Base-by-base conservation (phyloP, 2,888 invertebrate genomes). In the Amphimallon solstitiale region DNA sequence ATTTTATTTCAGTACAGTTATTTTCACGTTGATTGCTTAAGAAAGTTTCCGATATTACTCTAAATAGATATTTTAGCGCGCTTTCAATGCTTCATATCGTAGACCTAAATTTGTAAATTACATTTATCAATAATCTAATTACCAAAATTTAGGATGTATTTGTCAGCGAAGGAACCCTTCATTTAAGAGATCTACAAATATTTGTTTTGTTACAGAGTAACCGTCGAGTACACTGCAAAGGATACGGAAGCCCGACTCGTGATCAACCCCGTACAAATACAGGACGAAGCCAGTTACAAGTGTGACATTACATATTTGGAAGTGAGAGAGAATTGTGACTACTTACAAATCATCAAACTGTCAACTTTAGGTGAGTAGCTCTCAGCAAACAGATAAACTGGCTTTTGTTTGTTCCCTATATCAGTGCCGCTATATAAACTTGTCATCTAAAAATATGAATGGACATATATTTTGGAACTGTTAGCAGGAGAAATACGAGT, bases 261-360 rank as follows among this genome's bases (percentile, higher is more conserved):
- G 75, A 91, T 93, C 72, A 85, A 85, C 29, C 85, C 87, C 54
- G 86, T 92, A 10, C 85, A 89, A 72, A 85, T 91, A 1, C 87
- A 88, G 54, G 93, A 93, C 78, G 93, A 93, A 73, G 92, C 92
- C 0, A 86, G 90, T 51, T 93, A 91, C 85, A 90, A 92, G 74
- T 94, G 93, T 76, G 93, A 93, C 82, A 91, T 92, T 77, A 93
- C 92, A 0, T 93, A 92, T 80, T 83, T 92, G 17, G 91, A 91
- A 76, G 92, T 92, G 0, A 87, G 89, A 0, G 92, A 93, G 72
- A 89, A 89, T 77, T 93, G 93, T 82, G 90, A 91, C 79, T 91
- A 92, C 7, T 90, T 92, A 21, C 93, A 93, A 80, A 90, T 92
- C 79, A 90, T 92, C 68, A 90, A 90, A 77, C 89, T 93, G 74